Percentiles rank a stretch among this genome's conserved stretches.
phyloP scores from a whole-genome alignment of 2,888 invertebrate genomes.

The Argyra leucocephala region DNA sequence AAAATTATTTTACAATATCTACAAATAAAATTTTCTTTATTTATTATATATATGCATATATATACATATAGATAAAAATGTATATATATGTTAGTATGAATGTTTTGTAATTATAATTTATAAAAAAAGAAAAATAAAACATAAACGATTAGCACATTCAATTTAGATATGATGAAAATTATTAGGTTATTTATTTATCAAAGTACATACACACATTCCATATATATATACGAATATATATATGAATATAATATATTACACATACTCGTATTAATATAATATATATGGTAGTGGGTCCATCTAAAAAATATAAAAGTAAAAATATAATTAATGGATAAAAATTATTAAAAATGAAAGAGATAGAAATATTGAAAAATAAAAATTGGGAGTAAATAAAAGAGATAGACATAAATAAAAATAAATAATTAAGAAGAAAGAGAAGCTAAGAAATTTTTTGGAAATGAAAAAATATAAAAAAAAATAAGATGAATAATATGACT shows the following conservation, averaged over 20 bases:
- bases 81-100: background rate
- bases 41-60: background rate
- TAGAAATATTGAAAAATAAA: no score
- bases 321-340: slow-evolving; percentile 4
- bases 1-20: background rate
- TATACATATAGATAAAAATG: background rate
- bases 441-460: no score
- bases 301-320: background rate
- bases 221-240: no score
- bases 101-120: slow-evolving; percentile 5
- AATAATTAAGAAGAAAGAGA: background rate
- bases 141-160: slow-evolving; percentile 11
- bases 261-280: no score
- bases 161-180: background rate
- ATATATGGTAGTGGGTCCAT: background rate
- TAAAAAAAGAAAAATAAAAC: background rate
- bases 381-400: no score
- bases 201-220: no score
- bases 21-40: no score
- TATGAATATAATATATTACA: no score
- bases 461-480: no score
- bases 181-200: background rate
- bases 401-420: slow-evolving; percentile 2
- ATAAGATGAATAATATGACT: no score
- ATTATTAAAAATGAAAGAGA: background rate